phyloP scores from a whole-genome alignment of 2,888 invertebrate genomes.

The Entomobrya proxima region DNA sequence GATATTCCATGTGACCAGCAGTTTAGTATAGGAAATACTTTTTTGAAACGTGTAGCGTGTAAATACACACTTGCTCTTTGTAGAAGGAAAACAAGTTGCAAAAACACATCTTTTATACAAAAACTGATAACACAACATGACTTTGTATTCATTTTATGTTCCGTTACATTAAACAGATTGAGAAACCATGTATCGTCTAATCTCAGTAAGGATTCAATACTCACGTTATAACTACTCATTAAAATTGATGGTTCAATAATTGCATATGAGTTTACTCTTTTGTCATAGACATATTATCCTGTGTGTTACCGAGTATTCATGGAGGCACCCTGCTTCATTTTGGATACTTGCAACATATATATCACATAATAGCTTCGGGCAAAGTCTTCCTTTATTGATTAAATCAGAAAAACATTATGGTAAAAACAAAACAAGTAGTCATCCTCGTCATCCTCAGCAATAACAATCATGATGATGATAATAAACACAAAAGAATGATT shows the following conservation, averaged over 20 bases:
- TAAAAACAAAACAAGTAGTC: constrained; percentile 17
- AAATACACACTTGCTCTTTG: too few species aligned
- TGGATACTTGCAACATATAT: too few species aligned
- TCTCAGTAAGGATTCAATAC: neutral
- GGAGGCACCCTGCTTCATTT: too few species aligned
- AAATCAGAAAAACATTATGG: constrained; percentile 9
- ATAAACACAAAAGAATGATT: constrained; percentile 3
- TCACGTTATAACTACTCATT: constrained; percentile 29
- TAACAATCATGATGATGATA: neutral
- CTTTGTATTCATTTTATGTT: neutral
- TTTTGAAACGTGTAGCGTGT: too few species aligned
- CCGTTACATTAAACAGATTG: constrained; percentile 35
- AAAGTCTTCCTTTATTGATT: constrained; percentile 17
- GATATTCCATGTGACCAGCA: too few species aligned
- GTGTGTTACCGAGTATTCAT: neutral
- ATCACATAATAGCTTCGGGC: constrained; percentile 9
- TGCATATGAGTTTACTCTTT: constrained; percentile 38
- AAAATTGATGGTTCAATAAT: constrained; percentile 1
- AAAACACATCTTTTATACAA: too few species aligned
- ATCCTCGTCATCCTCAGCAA: neutral
- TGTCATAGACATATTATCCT: neutral
- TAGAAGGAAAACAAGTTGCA: too few species aligned
- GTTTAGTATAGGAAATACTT: too few species aligned
- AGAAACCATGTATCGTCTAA: neutral
- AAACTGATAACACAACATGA: neutral